These are phyloP conservation scores for Nansenia antarctica DNA, from an alignment of 2,113 vertebrate genomes.

Conservation along the genomic window DNA sequence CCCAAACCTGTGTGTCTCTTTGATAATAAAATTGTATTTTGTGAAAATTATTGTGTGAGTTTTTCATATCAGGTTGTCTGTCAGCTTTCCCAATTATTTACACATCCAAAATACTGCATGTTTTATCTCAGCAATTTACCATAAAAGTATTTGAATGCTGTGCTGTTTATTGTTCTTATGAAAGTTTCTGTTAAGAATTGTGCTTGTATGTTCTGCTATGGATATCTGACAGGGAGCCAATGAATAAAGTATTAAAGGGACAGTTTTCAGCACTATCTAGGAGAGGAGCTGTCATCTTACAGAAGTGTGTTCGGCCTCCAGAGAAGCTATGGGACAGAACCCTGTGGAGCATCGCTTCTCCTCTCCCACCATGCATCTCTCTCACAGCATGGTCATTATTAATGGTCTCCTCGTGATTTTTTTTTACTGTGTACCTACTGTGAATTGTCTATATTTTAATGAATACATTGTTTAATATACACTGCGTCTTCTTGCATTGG, in stretches of 20 bases:
- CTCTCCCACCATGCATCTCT: conserved; percentile 18
- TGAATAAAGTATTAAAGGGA: neutral
- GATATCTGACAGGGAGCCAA: neutral
- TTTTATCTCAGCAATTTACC: neutral
- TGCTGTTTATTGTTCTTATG: neutral
- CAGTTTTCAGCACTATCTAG: neutral
- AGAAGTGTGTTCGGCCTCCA: neutral
- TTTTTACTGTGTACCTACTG: too few relatives aligned
- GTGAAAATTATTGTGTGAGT: neutral
- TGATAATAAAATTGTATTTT: neutral
- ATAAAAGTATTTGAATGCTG: neutral
- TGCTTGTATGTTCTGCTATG: neutral
- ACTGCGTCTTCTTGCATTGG: too few relatives aligned
- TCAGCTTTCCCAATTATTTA: neutral
- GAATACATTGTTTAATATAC: too few relatives aligned
- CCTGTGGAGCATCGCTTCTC: conserved; percentile 12
- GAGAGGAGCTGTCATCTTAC: neutral
- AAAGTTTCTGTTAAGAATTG: neutral
- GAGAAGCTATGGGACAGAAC: neutral
- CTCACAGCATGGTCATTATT: conserved; percentile 43
- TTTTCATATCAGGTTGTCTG: neutral
- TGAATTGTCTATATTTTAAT: too few relatives aligned
- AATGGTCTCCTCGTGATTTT: conserved; percentile 42
- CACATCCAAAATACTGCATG: neutral
- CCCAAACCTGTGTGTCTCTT: neutral